Evolutionary conservation across 1,140 invertebrate genomes (phyloP).

Genomic region (Drosophila dunni): DNA sequence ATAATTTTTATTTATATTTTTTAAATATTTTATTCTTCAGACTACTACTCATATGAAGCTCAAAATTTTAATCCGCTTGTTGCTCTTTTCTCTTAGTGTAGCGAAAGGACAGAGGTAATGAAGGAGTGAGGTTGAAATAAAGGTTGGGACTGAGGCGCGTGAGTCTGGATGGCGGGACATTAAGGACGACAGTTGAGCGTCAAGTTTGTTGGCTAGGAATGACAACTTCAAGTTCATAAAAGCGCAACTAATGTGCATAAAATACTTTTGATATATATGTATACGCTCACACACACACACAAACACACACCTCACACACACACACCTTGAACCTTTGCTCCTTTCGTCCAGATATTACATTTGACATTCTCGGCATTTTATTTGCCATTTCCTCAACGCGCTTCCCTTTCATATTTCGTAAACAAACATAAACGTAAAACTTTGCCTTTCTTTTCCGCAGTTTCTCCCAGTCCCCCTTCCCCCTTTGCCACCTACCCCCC

Average conservation of each 20-base stretch:
- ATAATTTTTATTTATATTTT: no score
- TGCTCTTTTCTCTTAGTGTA: no score
- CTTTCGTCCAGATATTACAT: not conserved
- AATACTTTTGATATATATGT: slow-evolving; percentile 64
- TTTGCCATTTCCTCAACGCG: slow-evolving; percentile 63
- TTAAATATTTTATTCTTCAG: no score
- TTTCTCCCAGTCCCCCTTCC: not conserved
- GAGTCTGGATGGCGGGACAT: not conserved
- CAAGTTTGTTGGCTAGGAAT: slow-evolving; percentile 71
- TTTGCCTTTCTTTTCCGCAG: slow-evolving; percentile 53
- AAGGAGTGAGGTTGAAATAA: no score
- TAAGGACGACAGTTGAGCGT: slow-evolving; percentile 46
- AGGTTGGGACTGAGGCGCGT: not conserved
- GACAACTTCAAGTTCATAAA: slow-evolving; percentile 81
- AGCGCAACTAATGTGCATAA: slow-evolving; percentile 82
- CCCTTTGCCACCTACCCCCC: no score
- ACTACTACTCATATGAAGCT: no score
- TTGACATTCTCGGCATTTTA: slow-evolving; percentile 60
- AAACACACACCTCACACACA: not conserved
- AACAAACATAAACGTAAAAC: slow-evolving; percentile 75
- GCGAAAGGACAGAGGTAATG: not conserved
- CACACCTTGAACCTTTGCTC: slow-evolving; percentile 9
- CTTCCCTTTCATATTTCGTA: slow-evolving; percentile 74
- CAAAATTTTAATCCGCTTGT: no score
- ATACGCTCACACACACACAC: slow-evolving; percentile 1